These are phyloP conservation scores for Rhagium mordax DNA, from an alignment of 2,888 invertebrate species.

Conservation along the genomic window DNA sequence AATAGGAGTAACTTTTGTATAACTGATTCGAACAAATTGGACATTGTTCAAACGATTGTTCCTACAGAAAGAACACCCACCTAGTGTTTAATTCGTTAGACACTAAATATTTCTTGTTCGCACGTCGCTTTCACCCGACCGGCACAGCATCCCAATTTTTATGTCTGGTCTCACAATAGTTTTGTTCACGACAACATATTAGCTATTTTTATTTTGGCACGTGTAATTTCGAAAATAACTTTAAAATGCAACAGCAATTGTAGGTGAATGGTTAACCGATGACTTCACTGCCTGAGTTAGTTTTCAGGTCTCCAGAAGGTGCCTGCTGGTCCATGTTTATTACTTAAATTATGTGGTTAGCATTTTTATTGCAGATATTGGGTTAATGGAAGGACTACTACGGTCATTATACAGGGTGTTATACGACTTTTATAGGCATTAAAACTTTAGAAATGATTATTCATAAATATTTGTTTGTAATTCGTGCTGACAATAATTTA, in stretches of 20 bases:
- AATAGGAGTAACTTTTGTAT: too few relatives aligned
- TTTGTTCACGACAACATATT: conserved; percentile 11
- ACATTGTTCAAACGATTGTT: neutral
- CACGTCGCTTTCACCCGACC: neutral
- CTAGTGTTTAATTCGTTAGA: neutral
- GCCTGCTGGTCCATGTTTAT: neutral
- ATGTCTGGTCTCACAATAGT: conserved; percentile 15
- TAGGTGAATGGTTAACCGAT: conserved; percentile 7
- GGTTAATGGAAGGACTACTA: neutral
- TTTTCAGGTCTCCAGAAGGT: neutral
- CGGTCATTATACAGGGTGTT: too few relatives aligned
- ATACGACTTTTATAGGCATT: too few relatives aligned
- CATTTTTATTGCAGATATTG: neutral
- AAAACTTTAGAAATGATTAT: neutral
- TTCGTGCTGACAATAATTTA: neutral
- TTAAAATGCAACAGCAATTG: neutral
- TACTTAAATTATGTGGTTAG: neutral
- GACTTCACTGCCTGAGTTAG: neutral
- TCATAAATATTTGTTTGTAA: neutral
- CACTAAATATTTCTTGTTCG: conserved; percentile 2
- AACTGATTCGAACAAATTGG: neutral
- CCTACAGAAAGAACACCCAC: neutral
- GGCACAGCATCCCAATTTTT: neutral
- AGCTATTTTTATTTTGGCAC: conserved; percentile 4
- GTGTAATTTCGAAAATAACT: conserved; percentile 8